Evolutionary conservation across 2,797 vertebrate species (phyloP).

Genomic region (Lophura swinhoii): DNA sequence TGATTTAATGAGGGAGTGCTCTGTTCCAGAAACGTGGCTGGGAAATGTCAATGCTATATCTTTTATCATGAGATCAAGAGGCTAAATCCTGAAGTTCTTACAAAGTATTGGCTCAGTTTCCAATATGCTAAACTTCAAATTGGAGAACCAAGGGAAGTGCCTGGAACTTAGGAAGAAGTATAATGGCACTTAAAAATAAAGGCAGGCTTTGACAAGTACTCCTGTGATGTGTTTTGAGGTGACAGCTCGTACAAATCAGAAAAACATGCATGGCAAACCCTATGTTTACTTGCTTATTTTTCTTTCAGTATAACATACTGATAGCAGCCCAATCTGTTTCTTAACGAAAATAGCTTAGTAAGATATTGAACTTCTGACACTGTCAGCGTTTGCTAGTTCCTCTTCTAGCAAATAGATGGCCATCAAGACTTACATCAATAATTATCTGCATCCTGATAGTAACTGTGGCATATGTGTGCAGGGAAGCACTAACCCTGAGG

Average conservation of each 20-base stretch:
- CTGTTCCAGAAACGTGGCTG: background rate
- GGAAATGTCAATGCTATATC: background rate
- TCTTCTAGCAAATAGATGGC: background rate
- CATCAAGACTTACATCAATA: constrained; percentile 1
- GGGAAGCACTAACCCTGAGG: background rate
- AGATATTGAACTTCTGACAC: background rate
- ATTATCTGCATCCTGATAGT: background rate
- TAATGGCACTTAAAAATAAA: background rate
- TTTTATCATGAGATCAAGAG: background rate
- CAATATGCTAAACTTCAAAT: background rate
- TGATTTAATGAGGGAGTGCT: background rate
- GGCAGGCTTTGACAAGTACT: background rate
- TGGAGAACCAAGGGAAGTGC: background rate
- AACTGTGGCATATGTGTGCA: accelerated
- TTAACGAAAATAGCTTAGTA: background rate
- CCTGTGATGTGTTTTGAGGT: background rate
- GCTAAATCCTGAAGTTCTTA: background rate
- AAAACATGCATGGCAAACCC: background rate
- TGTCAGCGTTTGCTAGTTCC: background rate
- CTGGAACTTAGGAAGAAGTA: background rate
- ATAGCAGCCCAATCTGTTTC: background rate
- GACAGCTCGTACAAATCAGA: background rate
- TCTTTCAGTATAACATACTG: background rate
- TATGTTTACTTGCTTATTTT: background rate
- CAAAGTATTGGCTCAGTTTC: background rate